Evolutionary conservation across 2,888 invertebrate genomes (phyloP).

Genomic region (Clivina fossor): DNA sequence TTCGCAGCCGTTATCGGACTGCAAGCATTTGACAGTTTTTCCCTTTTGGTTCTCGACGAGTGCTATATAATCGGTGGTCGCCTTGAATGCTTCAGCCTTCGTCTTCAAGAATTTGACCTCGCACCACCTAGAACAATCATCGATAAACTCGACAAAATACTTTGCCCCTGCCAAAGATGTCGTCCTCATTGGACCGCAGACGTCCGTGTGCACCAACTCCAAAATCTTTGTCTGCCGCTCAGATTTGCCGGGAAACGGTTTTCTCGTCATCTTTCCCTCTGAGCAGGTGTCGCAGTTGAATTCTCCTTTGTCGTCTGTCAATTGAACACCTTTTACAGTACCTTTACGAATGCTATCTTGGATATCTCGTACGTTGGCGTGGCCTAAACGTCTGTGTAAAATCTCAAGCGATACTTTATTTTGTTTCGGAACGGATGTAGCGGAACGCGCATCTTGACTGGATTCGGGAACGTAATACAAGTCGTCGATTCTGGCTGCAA

Average conservation of each 20-base stretch:
- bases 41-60: slow-evolving; percentile 14
- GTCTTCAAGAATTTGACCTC: slow-evolving; percentile 15
- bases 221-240: slow-evolving; percentile 19
- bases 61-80: slow-evolving; percentile 1
- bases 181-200: slow-evolving; percentile 18
- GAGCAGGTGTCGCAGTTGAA: slow-evolving; percentile 36
- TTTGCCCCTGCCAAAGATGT: slow-evolving; percentile 26
- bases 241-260: slow-evolving; percentile 27
- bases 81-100: slow-evolving; percentile 28
- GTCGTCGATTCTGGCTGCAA: neutral
- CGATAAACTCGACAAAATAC: slow-evolving; percentile 41
- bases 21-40: slow-evolving; percentile 34
- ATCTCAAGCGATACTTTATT: slow-evolving; percentile 2
- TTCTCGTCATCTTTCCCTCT: slow-evolving; percentile 28
- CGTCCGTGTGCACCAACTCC: slow-evolving; percentile 8
- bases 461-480: slow-evolving; percentile 3
- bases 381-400: slow-evolving; percentile 6
- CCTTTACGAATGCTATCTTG: neutral
- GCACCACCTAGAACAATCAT: slow-evolving; percentile 27
- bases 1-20: slow-evolving; percentile 40
- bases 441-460: neutral
- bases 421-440: neutral
- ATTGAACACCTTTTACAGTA: neutral
- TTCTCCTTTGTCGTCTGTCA: slow-evolving; percentile 6
- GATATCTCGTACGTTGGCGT: slow-evolving; percentile 6